Evolutionary conservation across 2,888 invertebrate genomes (phyloP), one percentile per base, ranked within the genome.

Genomic region (Pimpla rufipes): DNA sequence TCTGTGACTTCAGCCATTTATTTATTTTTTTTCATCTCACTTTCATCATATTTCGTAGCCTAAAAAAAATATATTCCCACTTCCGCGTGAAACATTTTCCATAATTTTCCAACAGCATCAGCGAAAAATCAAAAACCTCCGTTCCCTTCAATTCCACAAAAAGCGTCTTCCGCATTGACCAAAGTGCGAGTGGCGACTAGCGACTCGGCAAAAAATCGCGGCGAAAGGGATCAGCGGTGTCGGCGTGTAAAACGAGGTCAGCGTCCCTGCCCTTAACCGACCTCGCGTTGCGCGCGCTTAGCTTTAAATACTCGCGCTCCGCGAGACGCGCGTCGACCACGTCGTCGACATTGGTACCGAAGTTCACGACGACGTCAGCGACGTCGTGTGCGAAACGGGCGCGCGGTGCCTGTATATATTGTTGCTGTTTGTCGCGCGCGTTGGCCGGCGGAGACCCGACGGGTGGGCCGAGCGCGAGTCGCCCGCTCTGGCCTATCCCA

Each of bases 401-500:
- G n/a, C n/a, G n/a, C n/a, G n/a, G n/a, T n/a, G n/a, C n/a, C n/a
- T n/a, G n/a, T n/a, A n/a, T n/a, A n/a, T n/a, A n/a, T n/a, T 29
- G 57, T 35, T 18, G 45, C 73, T 59, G 57, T 59, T 52, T 42
- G 42, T 73, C 45, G 50, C 40, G 52, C 55, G 74, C 74, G 29
- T 11, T 37, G 23, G 47, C 52, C 16, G 37, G 55, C 5, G 62
- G 18, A 13, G 13, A n/a, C 23, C 13, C 75, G 21, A 6, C 13
- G 8, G 35, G 23, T 11, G 21, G 11, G 11, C n/a, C 21, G 37
- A n/a, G 66, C 16, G 23, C 47, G 57, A 45, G 59, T 6, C 18
- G 57, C 11, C 13, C 6, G 13, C 45, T 35, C 45, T 29, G 88
- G 87, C 87, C 88, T 88, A 88, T 89, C 87, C 87, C 88, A 87